Evolutionary conservation across 2,113 vertebrate species (phyloP).

Genomic region (Carlito syrichta): DNA sequence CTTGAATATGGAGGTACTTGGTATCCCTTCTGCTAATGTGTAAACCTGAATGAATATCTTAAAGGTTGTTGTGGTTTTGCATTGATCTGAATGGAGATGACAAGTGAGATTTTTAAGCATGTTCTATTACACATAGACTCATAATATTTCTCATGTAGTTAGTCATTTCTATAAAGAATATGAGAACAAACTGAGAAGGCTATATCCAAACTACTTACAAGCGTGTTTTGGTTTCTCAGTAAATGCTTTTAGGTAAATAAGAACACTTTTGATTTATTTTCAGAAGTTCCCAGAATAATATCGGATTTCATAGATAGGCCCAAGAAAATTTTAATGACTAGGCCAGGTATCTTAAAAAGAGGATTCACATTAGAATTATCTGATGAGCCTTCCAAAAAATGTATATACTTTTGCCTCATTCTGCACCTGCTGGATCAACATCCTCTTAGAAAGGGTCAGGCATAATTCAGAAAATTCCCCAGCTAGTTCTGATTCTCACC

Average conservation of each 20-base stretch:
- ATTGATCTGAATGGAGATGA: neutral
- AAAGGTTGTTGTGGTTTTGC: neutral
- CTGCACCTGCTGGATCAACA: neutral
- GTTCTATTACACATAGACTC: neutral
- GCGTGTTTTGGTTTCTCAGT: neutral
- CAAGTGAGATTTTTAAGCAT: neutral
- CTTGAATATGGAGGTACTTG: neutral
- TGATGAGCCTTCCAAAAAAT: neutral
- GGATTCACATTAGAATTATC: neutral
- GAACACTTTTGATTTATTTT: neutral
- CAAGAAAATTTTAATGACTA: neutral
- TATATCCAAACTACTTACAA: neutral
- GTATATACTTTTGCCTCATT: accelerated
- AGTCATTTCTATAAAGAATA: neutral
- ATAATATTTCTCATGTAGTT: neutral
- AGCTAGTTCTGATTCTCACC: neutral
- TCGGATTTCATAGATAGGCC: neutral
- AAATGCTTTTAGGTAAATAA: neutral
- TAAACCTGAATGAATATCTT: neutral
- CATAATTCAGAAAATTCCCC: neutral
- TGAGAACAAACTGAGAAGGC: neutral
- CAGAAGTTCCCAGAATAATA: neutral
- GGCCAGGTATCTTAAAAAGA: neutral
- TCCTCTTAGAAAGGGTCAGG: neutral
- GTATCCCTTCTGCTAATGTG: neutral